Evolutionary conservation across 2,888 invertebrate genomes (phyloP).

Genomic region (Epirrhoe tristata): DNA sequence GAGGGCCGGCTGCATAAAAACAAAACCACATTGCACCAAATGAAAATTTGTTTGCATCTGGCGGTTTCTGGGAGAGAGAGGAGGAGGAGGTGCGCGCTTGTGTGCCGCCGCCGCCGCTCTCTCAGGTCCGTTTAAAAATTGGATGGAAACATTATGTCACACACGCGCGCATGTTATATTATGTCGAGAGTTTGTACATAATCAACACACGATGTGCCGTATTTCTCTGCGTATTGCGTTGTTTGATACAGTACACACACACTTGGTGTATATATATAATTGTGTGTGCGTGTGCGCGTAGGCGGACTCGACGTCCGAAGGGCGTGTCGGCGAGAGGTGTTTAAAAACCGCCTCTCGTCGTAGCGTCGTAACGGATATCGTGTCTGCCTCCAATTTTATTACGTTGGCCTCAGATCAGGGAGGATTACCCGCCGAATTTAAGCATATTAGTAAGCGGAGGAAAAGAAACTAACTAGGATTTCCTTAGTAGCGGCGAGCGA

Average conservation of each 20-base stretch:
- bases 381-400: not conserved
- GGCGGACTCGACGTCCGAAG: not conserved
- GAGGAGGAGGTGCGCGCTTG: too few species aligned
- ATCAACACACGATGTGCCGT: not conserved
- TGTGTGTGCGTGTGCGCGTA: too few species aligned
- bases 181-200: too few species aligned
- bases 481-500: constrained; percentile 59
- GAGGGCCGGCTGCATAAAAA: too few species aligned
- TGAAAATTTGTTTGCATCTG: too few species aligned
- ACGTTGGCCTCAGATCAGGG: not conserved
- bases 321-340: not conserved
- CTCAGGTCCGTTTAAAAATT: too few species aligned
- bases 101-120: too few species aligned
- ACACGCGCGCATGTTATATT: too few species aligned
- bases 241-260: not conserved
- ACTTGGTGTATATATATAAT: too few species aligned
- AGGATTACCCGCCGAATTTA: constrained; percentile 11
- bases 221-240: not conserved
- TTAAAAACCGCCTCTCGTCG: not conserved
- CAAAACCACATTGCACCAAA: too few species aligned
- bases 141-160: too few species aligned
- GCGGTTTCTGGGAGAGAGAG: too few species aligned
- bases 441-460: constrained; percentile 14
- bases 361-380: not conserved
- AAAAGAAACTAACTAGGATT: constrained; percentile 12